These are phyloP conservation scores for Parascotia fuliginaria DNA, from an alignment of 2,888 invertebrate genomes.

Conservation along the genomic window DNA sequence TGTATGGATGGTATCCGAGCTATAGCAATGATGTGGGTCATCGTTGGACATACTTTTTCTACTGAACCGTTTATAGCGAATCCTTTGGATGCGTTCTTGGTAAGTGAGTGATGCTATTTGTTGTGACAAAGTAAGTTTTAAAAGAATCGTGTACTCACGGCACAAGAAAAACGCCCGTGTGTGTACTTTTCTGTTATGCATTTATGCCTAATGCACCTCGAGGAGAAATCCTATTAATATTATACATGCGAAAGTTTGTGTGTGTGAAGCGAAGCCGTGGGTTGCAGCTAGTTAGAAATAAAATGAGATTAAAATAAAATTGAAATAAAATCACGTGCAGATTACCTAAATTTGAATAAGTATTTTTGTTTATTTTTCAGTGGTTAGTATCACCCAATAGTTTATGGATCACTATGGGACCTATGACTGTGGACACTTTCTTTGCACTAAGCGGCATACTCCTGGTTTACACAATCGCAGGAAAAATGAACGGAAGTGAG, in stretches of 20 bases:
- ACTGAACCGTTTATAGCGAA: slow-evolving; percentile 30
- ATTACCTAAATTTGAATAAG: no score
- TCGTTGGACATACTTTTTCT: slow-evolving; percentile 59
- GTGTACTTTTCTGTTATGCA: no score
- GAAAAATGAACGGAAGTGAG: slow-evolving; percentile 61
- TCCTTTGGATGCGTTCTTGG: slow-evolving; percentile 22
- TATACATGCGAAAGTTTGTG: no score
- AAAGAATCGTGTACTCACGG: no score
- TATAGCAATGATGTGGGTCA: slow-evolving; percentile 71
- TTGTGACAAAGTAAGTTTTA: no score
- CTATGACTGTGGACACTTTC: slow-evolving; percentile 87
- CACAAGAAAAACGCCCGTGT: no score
- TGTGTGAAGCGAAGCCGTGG: no score
- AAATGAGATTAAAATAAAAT: no score
- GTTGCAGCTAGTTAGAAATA: no score
- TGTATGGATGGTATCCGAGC: slow-evolving; percentile 71
- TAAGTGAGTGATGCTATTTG: slow-evolving; percentile 2
- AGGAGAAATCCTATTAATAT: no score
- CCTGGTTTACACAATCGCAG: slow-evolving; percentile 60
- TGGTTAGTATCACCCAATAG: slow-evolving; percentile 25
- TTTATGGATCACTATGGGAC: slow-evolving; percentile 66
- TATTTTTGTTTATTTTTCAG: slow-evolving; percentile 11
- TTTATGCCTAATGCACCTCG: no score
- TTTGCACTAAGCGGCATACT: slow-evolving; percentile 71
- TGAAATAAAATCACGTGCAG: no score